A percentile compares a stretch with the other conserved stretches of the same genome.
phyloP scores from a whole-genome alignment of 1,140 invertebrate genomes.

The Mya arenaria region DNA sequence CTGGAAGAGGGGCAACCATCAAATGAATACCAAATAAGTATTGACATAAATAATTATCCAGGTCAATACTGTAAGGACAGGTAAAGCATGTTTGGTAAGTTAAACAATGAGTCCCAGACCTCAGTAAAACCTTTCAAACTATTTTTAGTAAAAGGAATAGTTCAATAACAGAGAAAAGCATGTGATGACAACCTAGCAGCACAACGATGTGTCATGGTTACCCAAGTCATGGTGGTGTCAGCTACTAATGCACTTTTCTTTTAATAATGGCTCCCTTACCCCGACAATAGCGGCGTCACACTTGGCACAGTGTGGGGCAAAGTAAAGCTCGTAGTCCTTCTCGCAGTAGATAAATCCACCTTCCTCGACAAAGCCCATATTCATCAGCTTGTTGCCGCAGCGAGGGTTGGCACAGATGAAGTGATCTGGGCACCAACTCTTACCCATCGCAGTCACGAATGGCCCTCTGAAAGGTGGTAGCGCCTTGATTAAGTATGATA shows the following conservation, averaged over 20 bases:
- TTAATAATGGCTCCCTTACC: constrained; percentile 82
- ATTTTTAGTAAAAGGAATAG: too few species aligned
- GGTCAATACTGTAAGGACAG: background rate
- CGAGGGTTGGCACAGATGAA: constrained; percentile 96
- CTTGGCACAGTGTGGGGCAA: constrained; percentile 97
- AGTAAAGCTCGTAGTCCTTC: constrained; percentile 97
- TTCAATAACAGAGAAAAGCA: too few species aligned
- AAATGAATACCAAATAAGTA: too few species aligned
- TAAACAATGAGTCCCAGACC: too few species aligned
- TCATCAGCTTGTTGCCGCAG: constrained; percentile 93
- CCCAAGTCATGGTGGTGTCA: too few species aligned
- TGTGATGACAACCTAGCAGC: too few species aligned
- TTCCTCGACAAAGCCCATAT: constrained; percentile 99
- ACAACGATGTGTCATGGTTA: too few species aligned
- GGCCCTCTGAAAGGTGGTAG: constrained; percentile 88
- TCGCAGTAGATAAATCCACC: constrained; percentile 97
- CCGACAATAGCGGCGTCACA: constrained; percentile 97
- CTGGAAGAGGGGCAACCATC: constrained; percentile 85
- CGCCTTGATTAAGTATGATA: too few species aligned
- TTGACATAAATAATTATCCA: too few species aligned
- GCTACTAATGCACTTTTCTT: too few species aligned
- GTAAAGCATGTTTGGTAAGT: background rate
- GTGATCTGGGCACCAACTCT: constrained; percentile 99
- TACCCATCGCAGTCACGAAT: constrained; percentile 97
- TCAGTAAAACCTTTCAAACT: too few species aligned